phyloP scores from a whole-genome alignment of 2,113 vertebrate genomes.

The Halichoeres trimaculatus region DNA sequence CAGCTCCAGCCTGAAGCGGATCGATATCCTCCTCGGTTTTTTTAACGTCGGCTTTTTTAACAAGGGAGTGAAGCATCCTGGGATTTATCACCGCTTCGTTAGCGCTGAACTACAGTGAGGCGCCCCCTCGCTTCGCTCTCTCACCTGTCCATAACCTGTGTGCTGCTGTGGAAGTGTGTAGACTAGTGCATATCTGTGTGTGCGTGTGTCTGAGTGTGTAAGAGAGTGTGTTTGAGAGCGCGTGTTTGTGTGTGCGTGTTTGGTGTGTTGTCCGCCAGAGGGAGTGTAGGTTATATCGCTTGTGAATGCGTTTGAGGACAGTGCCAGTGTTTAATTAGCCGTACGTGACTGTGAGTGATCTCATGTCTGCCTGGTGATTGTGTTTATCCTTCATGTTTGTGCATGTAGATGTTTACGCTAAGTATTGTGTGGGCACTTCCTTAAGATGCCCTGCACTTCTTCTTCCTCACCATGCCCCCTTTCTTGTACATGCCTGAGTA shows the following conservation, averaged over 20 bases:
- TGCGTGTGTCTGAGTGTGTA: conserved; percentile 11
- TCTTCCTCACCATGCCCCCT: conserved; percentile 65
- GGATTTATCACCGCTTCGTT: conserved; percentile 76
- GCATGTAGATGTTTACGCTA: conserved; percentile 59
- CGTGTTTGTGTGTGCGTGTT: conserved; percentile 24
- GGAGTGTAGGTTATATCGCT: conserved; percentile 68
- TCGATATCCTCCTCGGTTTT: conserved; percentile 64
- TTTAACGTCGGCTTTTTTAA: conserved; percentile 54
- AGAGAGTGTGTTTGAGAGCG: background rate
- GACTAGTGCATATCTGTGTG: conserved; percentile 26
- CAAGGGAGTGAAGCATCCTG: conserved; percentile 69
- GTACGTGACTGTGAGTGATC: conserved; percentile 55
- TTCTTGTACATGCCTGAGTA: conserved; percentile 62
- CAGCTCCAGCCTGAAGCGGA: conserved; percentile 74
- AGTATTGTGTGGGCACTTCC: conserved; percentile 43
- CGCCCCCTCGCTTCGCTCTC: conserved; percentile 21
- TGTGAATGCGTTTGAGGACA: conserved; percentile 62
- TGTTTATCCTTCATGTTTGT: conserved; percentile 50
- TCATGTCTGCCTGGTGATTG: conserved; percentile 44
- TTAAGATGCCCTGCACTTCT: conserved; percentile 78
- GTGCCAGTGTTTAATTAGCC: conserved; percentile 72
- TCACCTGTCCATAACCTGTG: conserved; percentile 76
- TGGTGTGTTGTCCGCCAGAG: conserved; percentile 70
- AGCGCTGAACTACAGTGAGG: conserved; percentile 51
- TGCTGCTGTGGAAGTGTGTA: conserved; percentile 47